Evolutionary conservation across 2,888 invertebrate genomes (phyloP), one percentile per base, ranked within the genome.

Genomic region (Parnassius smintheus): DNA sequence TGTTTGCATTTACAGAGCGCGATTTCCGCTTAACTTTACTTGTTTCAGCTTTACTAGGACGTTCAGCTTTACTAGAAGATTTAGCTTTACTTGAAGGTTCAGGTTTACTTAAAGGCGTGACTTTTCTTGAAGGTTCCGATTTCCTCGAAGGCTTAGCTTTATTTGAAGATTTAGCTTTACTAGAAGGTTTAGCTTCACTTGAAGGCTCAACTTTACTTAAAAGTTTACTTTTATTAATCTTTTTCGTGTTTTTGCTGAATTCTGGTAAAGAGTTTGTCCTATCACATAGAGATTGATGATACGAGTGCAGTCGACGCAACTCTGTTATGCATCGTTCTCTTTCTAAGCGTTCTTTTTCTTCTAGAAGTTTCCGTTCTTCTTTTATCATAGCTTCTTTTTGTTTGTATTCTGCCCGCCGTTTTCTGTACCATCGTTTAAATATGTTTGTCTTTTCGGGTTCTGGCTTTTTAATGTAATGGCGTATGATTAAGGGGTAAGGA

Each of bases 321-420:
- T 62, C 62, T 44, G 10, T 62, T 22, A 62, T 41, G 25, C 62
- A 62, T n/a, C 62, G 62, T 18, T 62, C 62, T 25, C 62, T 58
- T 50, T 62, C 58, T 18, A 54, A n/a, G 1, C 54, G 58, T 41
- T 62, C 62, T 9, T 10, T 42, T 45, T 56, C 56, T 13, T 54
- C 58, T 10, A 45, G 42, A n/a, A 18, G 9, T 9, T 44, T 58
- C 18, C 50, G n/a, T 13, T 13, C 18, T 9, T 62, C 62, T 18
- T 13, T 59, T 22, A 10, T 58, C 18, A 13, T 48, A 13, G 54
- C 35, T 18, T 11, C 9, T 25, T 18, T 50, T 7, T 25, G 9
- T 45, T 35, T 62, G 2, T 13, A n/a, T 54, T 62, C 55, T 11
- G 54, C 58, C 50, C 35, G 44, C 10, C 42, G 13, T 13, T 45